Evolutionary conservation across 2,888 invertebrate species (phyloP), one percentile per base, ranked within the genome.

Genomic region (Miltochrista miniata): DNA sequence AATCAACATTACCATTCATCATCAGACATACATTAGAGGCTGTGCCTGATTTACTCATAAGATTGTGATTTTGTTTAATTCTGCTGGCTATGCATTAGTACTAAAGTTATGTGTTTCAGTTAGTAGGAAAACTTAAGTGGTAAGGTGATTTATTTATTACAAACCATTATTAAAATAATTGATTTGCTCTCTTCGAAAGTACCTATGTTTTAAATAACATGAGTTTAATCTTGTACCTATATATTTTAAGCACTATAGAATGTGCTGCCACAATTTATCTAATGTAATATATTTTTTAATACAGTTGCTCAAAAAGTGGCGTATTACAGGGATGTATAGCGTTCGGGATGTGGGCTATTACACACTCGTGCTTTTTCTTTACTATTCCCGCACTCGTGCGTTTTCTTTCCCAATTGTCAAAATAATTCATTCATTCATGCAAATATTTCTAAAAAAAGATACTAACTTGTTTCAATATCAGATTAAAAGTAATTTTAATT

Each of bases 31-130:
- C n/a, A 64, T 58, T 58, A 38, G 56, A 63, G 69, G 61, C 56
- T 68, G 66, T 56, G 53, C 45, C 59, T 31, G 57, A 58, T 58
- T 61, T 59, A 64, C 53, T 63, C 48, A 54, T 61, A 68, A 63
- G 65, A 67, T 58, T 64, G 67, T 67, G 59, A 54, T 61, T 70
- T 68, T 69, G 63, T 68, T 71, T 59, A 66, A 64, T 63, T 47
- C 60, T 68, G 58, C 5, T 62, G 60, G 56, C 48, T 65, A 55
- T 48, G 18, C 44, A 50, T 56, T 58, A 52, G 47, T 47, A 50
- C 44, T 48, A 56, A 52, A 39, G 51, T 40, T 64, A 47, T 51
- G 36, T 57, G 39, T 56, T 59, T 56, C 44, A 45, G 24, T 46
- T 57, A 53, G 50, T 51, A 61, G 48, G 52, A 53, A 52, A 52